These are phyloP conservation scores for Pasiphila rectangulata DNA, from an alignment of 2,888 invertebrate species.

Conservation along the genomic window DNA sequence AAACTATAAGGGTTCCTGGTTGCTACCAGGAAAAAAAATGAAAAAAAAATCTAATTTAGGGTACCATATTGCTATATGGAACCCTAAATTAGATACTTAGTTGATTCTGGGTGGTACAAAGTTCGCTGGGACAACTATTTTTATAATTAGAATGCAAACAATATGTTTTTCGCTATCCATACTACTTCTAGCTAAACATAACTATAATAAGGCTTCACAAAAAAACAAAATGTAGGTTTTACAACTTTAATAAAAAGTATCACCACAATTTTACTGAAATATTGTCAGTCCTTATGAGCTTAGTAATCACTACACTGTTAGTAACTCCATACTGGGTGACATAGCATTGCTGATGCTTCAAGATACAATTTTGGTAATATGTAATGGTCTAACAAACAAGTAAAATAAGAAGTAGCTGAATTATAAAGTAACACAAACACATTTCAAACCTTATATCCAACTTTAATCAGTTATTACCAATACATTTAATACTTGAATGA, in stretches of 20 bases:
- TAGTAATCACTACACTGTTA: conserved; percentile 28
- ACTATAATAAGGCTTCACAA: neutral
- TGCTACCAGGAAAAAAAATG: too few species aligned
- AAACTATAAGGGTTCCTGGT: too few species aligned
- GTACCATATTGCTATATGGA: too few species aligned
- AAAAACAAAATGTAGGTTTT: conserved; percentile 38
- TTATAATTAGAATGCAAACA: too few species aligned
- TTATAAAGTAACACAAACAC: conserved; percentile 14
- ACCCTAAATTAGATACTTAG: too few species aligned
- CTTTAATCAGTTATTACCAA: conserved; percentile 21
- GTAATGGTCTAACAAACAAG: conserved; percentile 7
- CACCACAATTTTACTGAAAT: conserved; percentile 69
- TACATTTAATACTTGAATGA: conserved; percentile 25
- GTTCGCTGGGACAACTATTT: too few species aligned
- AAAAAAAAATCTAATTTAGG: too few species aligned
- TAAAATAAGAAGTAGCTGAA: conserved; percentile 10
- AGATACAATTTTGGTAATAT: conserved; percentile 6
- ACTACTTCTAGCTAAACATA: neutral
- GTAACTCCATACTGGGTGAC: conserved; percentile 11
- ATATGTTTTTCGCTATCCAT: too few species aligned
- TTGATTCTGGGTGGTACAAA: too few species aligned
- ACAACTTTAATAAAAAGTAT: conserved; percentile 69
- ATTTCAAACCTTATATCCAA: conserved; percentile 18
- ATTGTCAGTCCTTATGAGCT: conserved; percentile 61
- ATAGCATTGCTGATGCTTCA: conserved; percentile 1